A percentile compares a stretch with the other conserved stretches of the same genome.
phyloP scores from a whole-genome alignment of 2,113 vertebrate genomes.

The Hemiscyllium ocellatum region DNA sequence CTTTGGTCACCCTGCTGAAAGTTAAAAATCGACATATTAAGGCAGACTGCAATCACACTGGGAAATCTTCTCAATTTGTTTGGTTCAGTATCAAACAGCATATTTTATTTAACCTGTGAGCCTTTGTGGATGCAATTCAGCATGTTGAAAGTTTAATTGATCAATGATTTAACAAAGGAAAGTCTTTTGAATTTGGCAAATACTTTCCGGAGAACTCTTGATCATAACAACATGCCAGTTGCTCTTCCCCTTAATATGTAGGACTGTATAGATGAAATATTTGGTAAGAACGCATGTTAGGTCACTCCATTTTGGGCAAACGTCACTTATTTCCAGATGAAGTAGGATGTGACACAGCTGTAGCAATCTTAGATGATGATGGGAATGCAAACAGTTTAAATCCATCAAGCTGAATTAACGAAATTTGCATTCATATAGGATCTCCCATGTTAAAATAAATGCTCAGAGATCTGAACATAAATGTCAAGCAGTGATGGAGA shows the following conservation, averaged over 20 bases:
- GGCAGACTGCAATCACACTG: background rate
- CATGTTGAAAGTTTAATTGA: background rate
- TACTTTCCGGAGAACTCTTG: background rate
- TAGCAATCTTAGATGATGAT: background rate
- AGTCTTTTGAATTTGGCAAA: background rate
- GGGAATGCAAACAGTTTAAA: background rate
- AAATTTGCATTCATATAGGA: background rate
- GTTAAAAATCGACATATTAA: background rate
- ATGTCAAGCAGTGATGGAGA: background rate
- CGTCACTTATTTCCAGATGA: background rate
- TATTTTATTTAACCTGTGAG: background rate
- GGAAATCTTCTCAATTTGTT: background rate
- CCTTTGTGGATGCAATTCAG: background rate
- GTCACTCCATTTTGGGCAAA: background rate
- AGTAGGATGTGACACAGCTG: background rate
- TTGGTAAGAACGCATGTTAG: background rate
- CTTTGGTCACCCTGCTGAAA: background rate
- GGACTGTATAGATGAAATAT: background rate
- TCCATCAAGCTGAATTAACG: background rate
- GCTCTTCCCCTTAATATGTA: background rate
- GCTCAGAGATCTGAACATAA: background rate
- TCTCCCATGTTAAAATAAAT: background rate
- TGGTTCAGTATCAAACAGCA: background rate
- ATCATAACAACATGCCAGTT: background rate
- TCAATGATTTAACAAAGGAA: background rate